These are phyloP conservation scores for Otolemur garnettii DNA, from an alignment of 2,113 vertebrate species.

Conservation along the genomic window DNA sequence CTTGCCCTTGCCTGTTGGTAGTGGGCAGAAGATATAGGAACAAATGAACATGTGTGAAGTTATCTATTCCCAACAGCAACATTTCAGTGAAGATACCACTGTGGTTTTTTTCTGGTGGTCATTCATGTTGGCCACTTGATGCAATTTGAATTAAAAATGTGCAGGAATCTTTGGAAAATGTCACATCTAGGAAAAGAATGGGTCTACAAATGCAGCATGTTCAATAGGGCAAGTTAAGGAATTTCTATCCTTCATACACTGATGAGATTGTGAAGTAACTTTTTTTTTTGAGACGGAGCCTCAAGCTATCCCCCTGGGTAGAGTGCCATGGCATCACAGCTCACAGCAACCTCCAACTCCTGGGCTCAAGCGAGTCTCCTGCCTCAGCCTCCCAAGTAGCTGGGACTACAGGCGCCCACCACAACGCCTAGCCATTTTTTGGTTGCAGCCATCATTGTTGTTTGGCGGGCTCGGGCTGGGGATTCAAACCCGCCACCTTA, in stretches of 20 bases:
- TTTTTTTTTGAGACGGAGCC: too few relatives aligned
- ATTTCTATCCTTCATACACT: neutral
- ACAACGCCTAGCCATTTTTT: too few relatives aligned
- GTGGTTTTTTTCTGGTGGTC: neutral
- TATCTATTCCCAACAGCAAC: neutral
- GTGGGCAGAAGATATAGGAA: neutral
- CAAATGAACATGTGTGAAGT: neutral
- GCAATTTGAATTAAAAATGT: neutral
- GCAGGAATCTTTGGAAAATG: constrained; percentile 7
- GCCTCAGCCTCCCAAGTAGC: too few relatives aligned
- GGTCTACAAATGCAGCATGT: neutral
- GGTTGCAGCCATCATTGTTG: too few relatives aligned
- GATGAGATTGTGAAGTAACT: neutral
- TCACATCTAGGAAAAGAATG: neutral
- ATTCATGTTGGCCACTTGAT: neutral
- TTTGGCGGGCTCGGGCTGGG: too few relatives aligned
- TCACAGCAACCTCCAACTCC: too few relatives aligned
- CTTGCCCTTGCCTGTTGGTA: neutral
- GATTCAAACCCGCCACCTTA: too few relatives aligned
- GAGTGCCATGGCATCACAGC: too few relatives aligned
- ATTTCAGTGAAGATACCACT: neutral
- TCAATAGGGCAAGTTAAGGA: neutral
- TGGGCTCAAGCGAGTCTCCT: too few relatives aligned
- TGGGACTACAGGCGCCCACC: too few relatives aligned
- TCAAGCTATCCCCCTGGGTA: too few relatives aligned